Conservation (phyloP, 2,113 vertebrate species). For the Chrysochloris asiatica region DNA sequence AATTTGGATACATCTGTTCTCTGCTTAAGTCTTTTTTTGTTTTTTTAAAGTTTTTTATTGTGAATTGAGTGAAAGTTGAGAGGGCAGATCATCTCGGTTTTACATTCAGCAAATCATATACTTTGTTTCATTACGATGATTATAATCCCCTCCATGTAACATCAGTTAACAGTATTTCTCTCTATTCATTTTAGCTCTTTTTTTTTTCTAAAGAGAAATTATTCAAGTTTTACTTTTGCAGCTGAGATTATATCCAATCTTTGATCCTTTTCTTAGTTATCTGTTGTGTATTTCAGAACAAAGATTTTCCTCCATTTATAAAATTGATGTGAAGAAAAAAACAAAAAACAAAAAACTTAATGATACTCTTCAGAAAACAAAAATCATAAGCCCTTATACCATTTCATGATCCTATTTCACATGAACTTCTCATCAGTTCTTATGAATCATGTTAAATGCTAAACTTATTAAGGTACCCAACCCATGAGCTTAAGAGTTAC, state of each 20-base stretch:
- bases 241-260: background rate
- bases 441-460: too few species aligned
- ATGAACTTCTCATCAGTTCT: too few species aligned
- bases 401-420: too few species aligned
- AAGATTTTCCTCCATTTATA: background rate
- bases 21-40: background rate
- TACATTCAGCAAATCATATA: too few species aligned
- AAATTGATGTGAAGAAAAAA: background rate
- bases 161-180: too few species aligned
- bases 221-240: background rate
- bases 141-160: too few species aligned
- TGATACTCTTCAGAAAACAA: background rate
- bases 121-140: too few species aligned
- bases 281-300: background rate
- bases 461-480: background rate
- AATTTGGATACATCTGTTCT: background rate
- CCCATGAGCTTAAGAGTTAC: conserved; percentile 31
- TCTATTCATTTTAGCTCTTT: too few species aligned
- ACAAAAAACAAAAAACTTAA: background rate
- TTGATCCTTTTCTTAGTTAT: background rate
- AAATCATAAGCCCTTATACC: too few species aligned
- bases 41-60: too few species aligned
- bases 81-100: too few species aligned
- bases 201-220: background rate
- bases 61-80: too few species aligned